These are phyloP conservation scores for Malacoraja senta DNA, from an alignment of 2,797 vertebrate genomes.

Conservation along the genomic window DNA sequence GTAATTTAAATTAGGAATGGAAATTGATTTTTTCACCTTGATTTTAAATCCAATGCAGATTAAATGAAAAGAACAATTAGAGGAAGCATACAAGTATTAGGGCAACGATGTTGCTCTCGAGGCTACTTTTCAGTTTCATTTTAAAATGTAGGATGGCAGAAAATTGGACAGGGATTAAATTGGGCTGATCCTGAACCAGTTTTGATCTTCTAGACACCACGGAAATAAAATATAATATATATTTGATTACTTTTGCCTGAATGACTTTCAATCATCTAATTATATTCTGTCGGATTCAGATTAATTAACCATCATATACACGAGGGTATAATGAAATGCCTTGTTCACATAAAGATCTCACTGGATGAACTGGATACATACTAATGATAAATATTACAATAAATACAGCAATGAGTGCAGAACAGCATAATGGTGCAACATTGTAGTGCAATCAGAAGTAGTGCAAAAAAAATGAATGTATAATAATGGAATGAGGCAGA, in stretches of 20 bases:
- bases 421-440: too few relatives aligned
- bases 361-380: too few relatives aligned
- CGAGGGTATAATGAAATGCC: too few relatives aligned
- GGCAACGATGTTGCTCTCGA: not conserved
- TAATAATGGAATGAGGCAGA: too few relatives aligned
- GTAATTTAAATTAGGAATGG: constrained; percentile 15
- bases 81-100: not conserved
- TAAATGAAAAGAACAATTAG: not conserved
- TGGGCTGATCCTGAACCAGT: not conserved
- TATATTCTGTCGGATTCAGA: not conserved
- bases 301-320: too few relatives aligned
- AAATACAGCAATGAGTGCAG: too few relatives aligned
- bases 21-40: constrained; percentile 6
- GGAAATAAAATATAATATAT: not conserved
- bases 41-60: not conserved
- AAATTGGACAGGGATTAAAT: not conserved
- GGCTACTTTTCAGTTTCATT: not conserved
- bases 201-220: not conserved
- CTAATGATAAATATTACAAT: too few relatives aligned
- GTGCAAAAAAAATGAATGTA: too few relatives aligned
- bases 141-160: not conserved
- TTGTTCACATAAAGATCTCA: too few relatives aligned
- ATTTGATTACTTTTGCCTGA: not conserved
- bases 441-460: too few relatives aligned
- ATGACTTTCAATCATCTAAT: not conserved